Percentiles rank a stretch among this genome's conserved stretches.
These are phyloP conservation scores for Pygoscelis adeliae DNA, from an alignment of 2,113 vertebrate genomes.

Conservation along the genomic window DNA sequence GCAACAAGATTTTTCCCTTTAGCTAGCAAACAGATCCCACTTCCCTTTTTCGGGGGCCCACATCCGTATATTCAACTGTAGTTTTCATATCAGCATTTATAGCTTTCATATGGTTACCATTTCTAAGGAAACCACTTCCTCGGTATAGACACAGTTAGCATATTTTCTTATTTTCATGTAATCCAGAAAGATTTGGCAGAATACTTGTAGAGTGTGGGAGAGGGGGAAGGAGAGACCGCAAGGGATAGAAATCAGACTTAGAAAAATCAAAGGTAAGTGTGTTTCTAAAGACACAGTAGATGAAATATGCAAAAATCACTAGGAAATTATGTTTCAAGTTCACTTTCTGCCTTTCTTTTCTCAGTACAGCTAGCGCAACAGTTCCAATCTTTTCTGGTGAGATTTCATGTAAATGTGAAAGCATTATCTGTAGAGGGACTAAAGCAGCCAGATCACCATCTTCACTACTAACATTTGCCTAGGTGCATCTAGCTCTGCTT, in stretches of 20 bases:
- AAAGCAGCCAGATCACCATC: background rate
- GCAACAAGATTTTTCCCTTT: background rate
- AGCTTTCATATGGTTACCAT: conserved; percentile 26
- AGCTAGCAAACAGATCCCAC: background rate
- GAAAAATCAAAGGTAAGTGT: background rate
- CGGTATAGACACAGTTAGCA: background rate
- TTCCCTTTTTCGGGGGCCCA: background rate
- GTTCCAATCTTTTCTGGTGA: background rate
- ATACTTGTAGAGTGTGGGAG: background rate
- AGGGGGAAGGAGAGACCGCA: background rate
- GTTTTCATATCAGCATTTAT: conserved; percentile 22
- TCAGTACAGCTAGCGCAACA: background rate
- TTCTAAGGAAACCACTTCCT: conserved; percentile 61
- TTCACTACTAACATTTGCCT: background rate
- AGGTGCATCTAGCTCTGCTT: background rate
- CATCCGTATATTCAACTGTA: background rate
- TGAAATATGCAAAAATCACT: background rate
- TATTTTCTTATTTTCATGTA: background rate
- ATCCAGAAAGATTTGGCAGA: background rate
- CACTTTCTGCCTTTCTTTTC: background rate
- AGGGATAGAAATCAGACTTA: background rate
- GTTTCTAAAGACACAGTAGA: background rate
- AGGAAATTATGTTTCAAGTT: background rate
- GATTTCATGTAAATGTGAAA: background rate
- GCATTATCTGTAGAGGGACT: background rate